Evolutionary conservation across 1,140 invertebrate species (phyloP).

Genomic region (Mycetomoellerius zeteki): DNA sequence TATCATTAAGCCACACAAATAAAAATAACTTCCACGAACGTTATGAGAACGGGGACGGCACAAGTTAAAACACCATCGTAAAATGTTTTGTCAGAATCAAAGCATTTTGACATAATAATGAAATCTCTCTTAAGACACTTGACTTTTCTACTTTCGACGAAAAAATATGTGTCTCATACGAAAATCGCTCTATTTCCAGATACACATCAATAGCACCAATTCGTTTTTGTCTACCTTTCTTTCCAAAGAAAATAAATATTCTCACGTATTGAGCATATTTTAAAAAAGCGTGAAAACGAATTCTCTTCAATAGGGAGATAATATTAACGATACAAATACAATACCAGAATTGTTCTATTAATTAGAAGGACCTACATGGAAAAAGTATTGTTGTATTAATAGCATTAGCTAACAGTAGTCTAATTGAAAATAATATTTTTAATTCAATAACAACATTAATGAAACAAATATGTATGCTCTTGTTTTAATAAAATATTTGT

Average conservation of each 20-base stretch:
- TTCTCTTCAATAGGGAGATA: conserved; percentile 13
- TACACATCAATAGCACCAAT: not conserved
- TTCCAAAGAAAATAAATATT: conserved; percentile 16
- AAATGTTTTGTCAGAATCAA: conserved; percentile 30
- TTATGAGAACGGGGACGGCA: not conserved
- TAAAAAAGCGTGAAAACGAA: not conserved
- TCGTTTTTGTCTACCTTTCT: not conserved
- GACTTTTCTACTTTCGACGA: not conserved
- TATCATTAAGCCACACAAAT: conserved; percentile 12
- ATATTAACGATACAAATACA: not conserved
- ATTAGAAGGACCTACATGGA: not conserved
- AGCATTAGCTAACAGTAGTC: too few species aligned
- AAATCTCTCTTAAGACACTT: not conserved
- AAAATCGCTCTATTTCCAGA: conserved; percentile 22
- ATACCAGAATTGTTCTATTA: conserved; percentile 9
- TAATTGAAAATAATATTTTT: too few species aligned
- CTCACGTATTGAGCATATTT: not conserved
- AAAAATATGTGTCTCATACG: not conserved
- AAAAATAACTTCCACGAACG: conserved; percentile 19
- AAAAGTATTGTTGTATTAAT: too few species aligned
- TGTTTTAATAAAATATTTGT: too few species aligned
- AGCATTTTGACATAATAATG: conserved; percentile 32
- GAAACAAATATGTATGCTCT: too few species aligned
- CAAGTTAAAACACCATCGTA: not conserved
- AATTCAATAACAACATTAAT: too few species aligned